These are phyloP conservation scores for Clistopyga incitator DNA, from an alignment of 2,888 invertebrate species.

Conservation along the genomic window DNA sequence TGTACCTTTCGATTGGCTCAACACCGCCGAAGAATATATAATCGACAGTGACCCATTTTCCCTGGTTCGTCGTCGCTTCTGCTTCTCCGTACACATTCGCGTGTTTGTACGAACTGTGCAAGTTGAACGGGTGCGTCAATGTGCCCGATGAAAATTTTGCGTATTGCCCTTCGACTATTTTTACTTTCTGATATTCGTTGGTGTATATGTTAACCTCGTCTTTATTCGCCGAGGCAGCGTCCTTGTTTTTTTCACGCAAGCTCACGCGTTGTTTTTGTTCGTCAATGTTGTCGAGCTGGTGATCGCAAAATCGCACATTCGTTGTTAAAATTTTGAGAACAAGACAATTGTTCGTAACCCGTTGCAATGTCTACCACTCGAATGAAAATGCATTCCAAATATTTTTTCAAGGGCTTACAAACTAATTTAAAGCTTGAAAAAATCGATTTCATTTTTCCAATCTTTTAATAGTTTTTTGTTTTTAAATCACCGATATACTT, in stretches of 20 bases:
- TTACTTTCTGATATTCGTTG: slow-evolving; percentile 73
- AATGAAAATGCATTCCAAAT: background rate
- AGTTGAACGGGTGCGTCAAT: slow-evolving; percentile 88
- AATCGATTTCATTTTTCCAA: no score
- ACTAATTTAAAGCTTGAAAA: no score
- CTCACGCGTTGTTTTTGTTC: slow-evolving; percentile 18
- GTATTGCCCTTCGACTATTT: slow-evolving; percentile 73
- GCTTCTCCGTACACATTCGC: slow-evolving; percentile 81
- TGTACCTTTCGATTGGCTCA: slow-evolving; percentile 84
- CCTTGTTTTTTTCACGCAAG: slow-evolving; percentile 34
- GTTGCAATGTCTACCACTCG: background rate
- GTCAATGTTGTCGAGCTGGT: slow-evolving; percentile 75
- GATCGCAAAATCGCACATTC: slow-evolving; percentile 18
- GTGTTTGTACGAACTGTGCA: slow-evolving; percentile 90
- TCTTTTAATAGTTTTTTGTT: no score
- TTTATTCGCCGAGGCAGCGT: background rate
- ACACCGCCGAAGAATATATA: slow-evolving; percentile 94
- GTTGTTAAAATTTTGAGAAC: slow-evolving; percentile 1
- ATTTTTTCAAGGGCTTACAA: no score
- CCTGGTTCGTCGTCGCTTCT: slow-evolving; percentile 92
- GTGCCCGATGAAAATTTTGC: slow-evolving; percentile 87
- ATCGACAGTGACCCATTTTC: slow-evolving; percentile 93
- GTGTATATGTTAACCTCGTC: slow-evolving; percentile 70
- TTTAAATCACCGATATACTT: no score
- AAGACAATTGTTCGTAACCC: background rate